phyloP scores from a whole-genome alignment of 2,797 vertebrate species.

The Percopsis omiscomaycus region DNA sequence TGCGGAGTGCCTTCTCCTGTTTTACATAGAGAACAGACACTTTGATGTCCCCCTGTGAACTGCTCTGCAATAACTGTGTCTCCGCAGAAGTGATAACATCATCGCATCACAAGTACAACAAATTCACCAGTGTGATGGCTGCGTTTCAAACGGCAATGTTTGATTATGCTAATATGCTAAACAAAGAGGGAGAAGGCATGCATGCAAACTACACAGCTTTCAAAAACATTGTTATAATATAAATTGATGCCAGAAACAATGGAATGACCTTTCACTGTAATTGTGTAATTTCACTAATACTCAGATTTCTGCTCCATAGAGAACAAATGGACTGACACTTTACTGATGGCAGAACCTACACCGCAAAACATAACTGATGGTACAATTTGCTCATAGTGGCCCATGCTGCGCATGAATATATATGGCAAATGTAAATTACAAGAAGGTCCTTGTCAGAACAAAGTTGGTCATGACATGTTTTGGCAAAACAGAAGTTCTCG shows the following conservation, averaged over 20 bases:
- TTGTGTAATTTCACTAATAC: slow-evolving; percentile 7
- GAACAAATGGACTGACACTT: neutral
- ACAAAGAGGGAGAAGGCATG: slow-evolving; percentile 38
- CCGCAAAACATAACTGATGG: too few species aligned
- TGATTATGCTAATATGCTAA: slow-evolving; percentile 58
- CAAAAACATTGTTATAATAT: slow-evolving; percentile 22
- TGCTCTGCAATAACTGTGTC: slow-evolving; percentile 50
- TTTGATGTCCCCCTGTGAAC: slow-evolving; percentile 63
- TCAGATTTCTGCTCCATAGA: slow-evolving; percentile 10
- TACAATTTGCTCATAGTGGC: too few species aligned
- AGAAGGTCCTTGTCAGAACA: slow-evolving; percentile 29
- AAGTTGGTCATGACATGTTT: slow-evolving; percentile 26
- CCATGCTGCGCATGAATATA: slow-evolving; percentile 1
- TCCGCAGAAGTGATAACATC: slow-evolving; percentile 58
- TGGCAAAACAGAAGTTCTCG: slow-evolving; percentile 33
- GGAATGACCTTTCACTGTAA: neutral
- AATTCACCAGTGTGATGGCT: slow-evolving; percentile 45
- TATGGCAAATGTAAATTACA: slow-evolving; percentile 27
- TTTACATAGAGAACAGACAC: slow-evolving; percentile 59
- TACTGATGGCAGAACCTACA: neutral
- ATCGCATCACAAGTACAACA: slow-evolving; percentile 52
- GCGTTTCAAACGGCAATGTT: slow-evolving; percentile 44
- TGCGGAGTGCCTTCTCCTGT: slow-evolving; percentile 52
- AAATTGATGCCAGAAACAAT: slow-evolving; percentile 22
- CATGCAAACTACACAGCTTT: slow-evolving; percentile 34